phyloP scores from a whole-genome alignment of 2,888 invertebrate genomes.

The Coelinius sp. region DNA sequence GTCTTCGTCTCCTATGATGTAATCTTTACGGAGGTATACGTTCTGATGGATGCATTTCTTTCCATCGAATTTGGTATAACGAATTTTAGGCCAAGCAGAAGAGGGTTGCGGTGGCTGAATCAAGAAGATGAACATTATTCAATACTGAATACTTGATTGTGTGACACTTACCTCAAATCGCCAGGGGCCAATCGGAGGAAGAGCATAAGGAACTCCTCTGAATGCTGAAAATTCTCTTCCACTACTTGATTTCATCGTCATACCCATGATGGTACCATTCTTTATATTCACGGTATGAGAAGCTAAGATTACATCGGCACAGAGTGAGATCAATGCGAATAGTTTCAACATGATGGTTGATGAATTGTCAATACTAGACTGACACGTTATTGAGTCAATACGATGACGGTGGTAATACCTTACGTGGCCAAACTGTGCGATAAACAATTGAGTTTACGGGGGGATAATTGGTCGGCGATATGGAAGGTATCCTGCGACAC shows the following conservation, averaged over 20 bases:
- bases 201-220: conserved; percentile 75
- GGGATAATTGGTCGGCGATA: neutral
- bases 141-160: neutral
- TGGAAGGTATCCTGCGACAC: neutral
- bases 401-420: neutral
- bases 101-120: conserved; percentile 64
- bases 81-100: conserved; percentile 75
- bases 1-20: conserved; percentile 81
- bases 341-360: neutral
- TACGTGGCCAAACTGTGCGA: neutral
- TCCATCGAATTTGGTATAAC: conserved; percentile 76
- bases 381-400: neutral
- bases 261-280: conserved; percentile 72
- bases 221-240: conserved; percentile 75
- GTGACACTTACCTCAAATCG: conserved; percentile 73
- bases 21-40: conserved; percentile 75
- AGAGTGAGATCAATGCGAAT: neutral
- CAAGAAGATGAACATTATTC: too few species aligned
- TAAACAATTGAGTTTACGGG: neutral
- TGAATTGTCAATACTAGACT: neutral
- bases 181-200: conserved; percentile 74
- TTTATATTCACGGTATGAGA: conserved; percentile 63
- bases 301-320: neutral
- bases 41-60: conserved; percentile 82
- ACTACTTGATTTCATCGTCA: conserved; percentile 72